Percentiles rank a stretch among this genome's conserved stretches.
phyloP scores from a whole-genome alignment of 2,113 vertebrate genomes.

The Petromus typicus region DNA sequence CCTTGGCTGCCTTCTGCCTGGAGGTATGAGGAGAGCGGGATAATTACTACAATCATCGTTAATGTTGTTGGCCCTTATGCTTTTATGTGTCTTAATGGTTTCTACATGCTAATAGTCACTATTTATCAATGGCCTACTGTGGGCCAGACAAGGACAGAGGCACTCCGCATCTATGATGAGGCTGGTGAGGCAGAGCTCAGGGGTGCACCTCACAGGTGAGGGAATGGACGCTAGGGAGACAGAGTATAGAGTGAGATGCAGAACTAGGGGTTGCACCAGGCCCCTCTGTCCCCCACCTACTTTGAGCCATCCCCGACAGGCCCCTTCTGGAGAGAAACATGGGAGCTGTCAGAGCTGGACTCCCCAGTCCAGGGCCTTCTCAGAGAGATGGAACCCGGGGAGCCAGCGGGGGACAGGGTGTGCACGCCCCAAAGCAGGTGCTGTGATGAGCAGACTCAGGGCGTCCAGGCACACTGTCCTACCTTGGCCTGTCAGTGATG shows the following conservation, averaged over 20 bases:
- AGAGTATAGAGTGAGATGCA: background rate
- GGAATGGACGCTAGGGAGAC: background rate
- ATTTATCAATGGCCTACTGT: slow-evolving; percentile 39
- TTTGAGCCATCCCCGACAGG: background rate
- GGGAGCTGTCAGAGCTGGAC: background rate
- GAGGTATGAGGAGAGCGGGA: background rate
- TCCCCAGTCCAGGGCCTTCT: background rate
- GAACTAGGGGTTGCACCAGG: background rate
- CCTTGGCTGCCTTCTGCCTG: slow-evolving; percentile 39
- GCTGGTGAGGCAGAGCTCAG: background rate
- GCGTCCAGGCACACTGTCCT: background rate
- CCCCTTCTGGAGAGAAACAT: background rate
- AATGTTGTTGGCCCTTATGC: background rate
- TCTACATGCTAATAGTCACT: background rate
- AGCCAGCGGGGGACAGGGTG: background rate
- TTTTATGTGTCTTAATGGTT: background rate
- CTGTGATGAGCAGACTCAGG: background rate
- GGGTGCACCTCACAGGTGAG: background rate
- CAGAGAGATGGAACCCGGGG: background rate
- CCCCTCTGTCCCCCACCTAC: background rate
- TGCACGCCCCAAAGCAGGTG: background rate
- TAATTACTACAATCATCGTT: slow-evolving; percentile 46
- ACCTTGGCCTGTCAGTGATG: background rate
- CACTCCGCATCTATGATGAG: background rate
- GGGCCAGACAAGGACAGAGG: background rate